Percentiles rank a stretch among this genome's conserved stretches.
phyloP scores from a whole-genome alignment of 2,888 invertebrate species.

The Lymantria monacha region DNA sequence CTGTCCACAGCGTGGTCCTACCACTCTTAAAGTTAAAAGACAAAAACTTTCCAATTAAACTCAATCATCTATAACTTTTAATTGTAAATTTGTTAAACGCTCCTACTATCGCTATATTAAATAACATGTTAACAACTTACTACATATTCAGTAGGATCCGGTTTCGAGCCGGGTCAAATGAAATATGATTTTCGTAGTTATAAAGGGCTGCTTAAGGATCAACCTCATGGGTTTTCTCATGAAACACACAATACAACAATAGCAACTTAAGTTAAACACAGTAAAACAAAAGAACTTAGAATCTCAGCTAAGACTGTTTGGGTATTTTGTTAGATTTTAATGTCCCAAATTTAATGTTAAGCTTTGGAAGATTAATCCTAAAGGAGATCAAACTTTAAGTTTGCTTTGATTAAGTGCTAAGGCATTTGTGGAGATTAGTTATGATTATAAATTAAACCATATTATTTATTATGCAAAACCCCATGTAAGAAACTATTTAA shows the following conservation, averaged over 20 bases:
- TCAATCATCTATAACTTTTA: too few species aligned
- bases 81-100: neutral
- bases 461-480: too few species aligned
- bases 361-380: neutral
- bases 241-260: constrained; percentile 4
- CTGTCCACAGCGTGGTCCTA: too few species aligned
- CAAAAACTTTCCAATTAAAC: too few species aligned
- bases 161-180: constrained; percentile 34
- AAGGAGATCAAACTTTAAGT: neutral
- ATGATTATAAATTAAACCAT: too few species aligned
- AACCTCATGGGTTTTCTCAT: neutral
- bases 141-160: constrained; percentile 31
- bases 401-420: neutral
- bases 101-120: neutral
- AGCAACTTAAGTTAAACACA: constrained; percentile 19
- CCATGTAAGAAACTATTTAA: too few species aligned
- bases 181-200: constrained; percentile 42
- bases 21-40: too few species aligned
- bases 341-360: neutral
- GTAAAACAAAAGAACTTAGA: constrained; percentile 33
- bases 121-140: neutral
- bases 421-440: too few species aligned
- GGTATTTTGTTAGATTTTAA: constrained; percentile 4
- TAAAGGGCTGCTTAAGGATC: constrained; percentile 29
- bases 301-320: constrained; percentile 15